Base-by-base conservation (phyloP, 2,888 invertebrate genomes). In the Acanthococcus lagerstroemiae region DNA sequence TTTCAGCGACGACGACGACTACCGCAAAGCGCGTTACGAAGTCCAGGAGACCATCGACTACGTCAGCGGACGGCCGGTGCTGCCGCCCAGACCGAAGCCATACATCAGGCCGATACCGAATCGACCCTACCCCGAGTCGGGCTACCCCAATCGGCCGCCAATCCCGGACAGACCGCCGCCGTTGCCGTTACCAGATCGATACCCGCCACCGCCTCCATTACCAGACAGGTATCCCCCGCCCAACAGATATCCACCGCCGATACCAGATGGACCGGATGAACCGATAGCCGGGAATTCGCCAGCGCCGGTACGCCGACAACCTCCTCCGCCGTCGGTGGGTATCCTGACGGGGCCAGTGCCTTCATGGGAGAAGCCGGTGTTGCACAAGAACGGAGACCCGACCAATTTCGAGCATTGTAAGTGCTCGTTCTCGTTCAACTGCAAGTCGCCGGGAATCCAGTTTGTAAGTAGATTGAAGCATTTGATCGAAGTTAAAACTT, bases 351-450 rank as follows among this genome's bases (percentile, higher is more conserved):
- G 77, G 1, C 78, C 78, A 0, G 73, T 78, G 19, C 78, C 80
- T 68, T 72, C 78, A 24, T 76, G 78, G 77, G 72, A 72, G 26
- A 66, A 70, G 19, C 70, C 69, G 2, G 67, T 66, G 5, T 65
- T 67, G n/a, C 67, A 69, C 67, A 70, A 70, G 26, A 71, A 70
- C 25, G 71, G 71, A 52, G 72, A 72, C 54, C 72, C 72, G 0
- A 72, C 72, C 21, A 71, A 70, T 56, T 72, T 72, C 67, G 75
- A 76, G 67, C 73, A 72, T 17, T 82, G 82, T 74, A 80, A 79
- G 70, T 82, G 82, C 70, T 78, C 79, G 12, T 79, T 79, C 70
- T 78, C 78, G 67, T 81, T 81, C 73, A 82, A 82, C 72, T 82
- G 82, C 69, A 78, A 78, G 46, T 76, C 77, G 6, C 78, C 77